Base-by-base conservation (phyloP, 2,113 vertebrate species). In the Pelecanus crispus region DNA sequence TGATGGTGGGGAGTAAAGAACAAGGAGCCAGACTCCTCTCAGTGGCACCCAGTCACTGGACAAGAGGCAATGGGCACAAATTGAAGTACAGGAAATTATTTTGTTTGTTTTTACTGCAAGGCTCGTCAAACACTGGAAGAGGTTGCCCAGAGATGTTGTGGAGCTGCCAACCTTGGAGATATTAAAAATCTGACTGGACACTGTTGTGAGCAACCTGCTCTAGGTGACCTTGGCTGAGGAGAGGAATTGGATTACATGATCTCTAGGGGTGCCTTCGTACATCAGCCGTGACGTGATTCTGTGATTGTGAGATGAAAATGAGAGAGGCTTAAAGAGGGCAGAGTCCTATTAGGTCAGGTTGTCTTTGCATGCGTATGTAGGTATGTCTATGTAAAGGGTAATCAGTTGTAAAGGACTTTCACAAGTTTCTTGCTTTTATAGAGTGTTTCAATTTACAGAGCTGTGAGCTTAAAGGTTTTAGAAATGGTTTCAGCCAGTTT, bases 391-490 rank as follows among this genome's bases (percentile, higher is more conserved):
- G 34, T 22, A 31, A 90, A 62, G 45, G 11, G 17, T 58, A 83
- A 77, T 86, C 70, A 90, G 40, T 53, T 83, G n/a, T 74, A 73
- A 95, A 90, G 8, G 25, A 62, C 56, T 94, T 92, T 44, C 66
- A 63, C 13, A 81, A 79, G 61, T 79, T 81, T 78, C 42, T 61
- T 40, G 42, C 6, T 83, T 88, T 88, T 67, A 16, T 90, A 21
- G 25, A 94, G 7, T 13, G 36, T 85, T 81, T 73, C 31, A 7
- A 49, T 56, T 88, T 68, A 53, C 20, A 86, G n/a, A 88, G 9
- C 17, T 77, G 17, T 65, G 38, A 70, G 34, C 17, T 58, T 63
- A 73, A 26, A 86, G 32, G 50, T 7, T 91, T 89, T 88, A 90
- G 36, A 86, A 90, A 81, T 59, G 4, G 20, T 17, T 61, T 86